Evolutionary conservation across 2,888 invertebrate species (phyloP).

Genomic region (Dexiosoma caninum): DNA sequence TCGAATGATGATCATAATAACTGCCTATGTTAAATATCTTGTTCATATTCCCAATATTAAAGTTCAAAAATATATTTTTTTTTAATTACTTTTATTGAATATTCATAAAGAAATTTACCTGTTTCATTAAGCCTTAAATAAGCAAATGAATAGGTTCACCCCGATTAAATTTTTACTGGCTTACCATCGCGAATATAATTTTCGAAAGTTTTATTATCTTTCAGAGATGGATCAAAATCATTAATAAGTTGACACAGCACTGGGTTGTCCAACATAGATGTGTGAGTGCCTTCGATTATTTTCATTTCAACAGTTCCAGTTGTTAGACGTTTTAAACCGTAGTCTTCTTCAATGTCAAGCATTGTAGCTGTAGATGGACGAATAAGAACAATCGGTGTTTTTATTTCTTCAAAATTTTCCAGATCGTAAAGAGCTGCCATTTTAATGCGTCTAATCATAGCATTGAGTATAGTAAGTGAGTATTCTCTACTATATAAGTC

Average conservation of each 20-base stretch:
- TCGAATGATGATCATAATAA: too few relatives aligned
- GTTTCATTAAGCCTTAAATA: background rate
- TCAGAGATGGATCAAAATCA: conserved; percentile 73
- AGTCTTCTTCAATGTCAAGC: conserved; percentile 82
- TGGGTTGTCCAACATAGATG: conserved; percentile 83
- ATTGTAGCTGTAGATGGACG: conserved; percentile 82
- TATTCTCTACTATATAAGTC: conserved; percentile 76
- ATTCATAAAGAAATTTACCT: background rate
- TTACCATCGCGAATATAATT: conserved; percentile 71
- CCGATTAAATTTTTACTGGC: conserved; percentile 52
- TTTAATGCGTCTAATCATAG: conserved; percentile 80
- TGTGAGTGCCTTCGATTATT: conserved; percentile 85
- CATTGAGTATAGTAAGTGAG: conserved; percentile 75
- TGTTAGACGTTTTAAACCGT: conserved; percentile 82
- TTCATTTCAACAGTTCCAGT: conserved; percentile 81
- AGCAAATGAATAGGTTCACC: background rate
- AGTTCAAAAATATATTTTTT: background rate
- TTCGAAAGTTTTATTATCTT: conserved; percentile 74
- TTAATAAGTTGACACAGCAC: conserved; percentile 83
- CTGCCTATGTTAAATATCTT: too few relatives aligned
- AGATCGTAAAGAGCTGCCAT: conserved; percentile 79
- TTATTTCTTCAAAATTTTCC: conserved; percentile 76
- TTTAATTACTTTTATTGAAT: background rate
- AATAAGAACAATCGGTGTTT: conserved; percentile 81
- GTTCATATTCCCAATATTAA: background rate